A percentile compares a stretch with the other conserved stretches of the same genome.
phyloP scores from a whole-genome alignment of 2,113 vertebrate genomes.

The Charadrius vociferus region DNA sequence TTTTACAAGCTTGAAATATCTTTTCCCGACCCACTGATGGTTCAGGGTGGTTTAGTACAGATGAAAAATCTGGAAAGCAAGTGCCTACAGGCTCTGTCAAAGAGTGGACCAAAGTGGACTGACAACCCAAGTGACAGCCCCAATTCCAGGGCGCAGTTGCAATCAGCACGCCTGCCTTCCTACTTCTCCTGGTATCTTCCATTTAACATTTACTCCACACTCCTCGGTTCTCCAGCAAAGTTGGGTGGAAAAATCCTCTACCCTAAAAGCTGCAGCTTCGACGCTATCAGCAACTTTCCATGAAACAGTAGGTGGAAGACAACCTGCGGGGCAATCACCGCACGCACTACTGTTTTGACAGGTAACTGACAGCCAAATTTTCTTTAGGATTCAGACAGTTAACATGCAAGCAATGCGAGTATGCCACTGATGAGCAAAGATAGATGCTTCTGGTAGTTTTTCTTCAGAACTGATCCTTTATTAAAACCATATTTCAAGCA shows the following conservation, averaged over 20 bases:
- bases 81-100: background rate
- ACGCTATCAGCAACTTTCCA: background rate
- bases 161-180: background rate
- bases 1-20: background rate
- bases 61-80: background rate
- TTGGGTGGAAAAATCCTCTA: background rate
- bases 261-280: background rate
- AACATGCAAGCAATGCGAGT: fast-evolving
- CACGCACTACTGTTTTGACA: fast-evolving
- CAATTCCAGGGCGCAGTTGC: background rate
- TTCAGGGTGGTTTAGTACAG: background rate
- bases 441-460: background rate
- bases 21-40: background rate
- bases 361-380: background rate
- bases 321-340: background rate
- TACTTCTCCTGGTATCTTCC: background rate
- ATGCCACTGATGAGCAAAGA: background rate
- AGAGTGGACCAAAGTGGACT: background rate
- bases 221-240: background rate
- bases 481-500: background rate
- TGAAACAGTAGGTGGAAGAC: background rate
- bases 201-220: background rate
- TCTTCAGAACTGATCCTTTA: background rate
- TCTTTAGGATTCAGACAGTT: background rate
- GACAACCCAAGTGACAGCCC: background rate